A percentile compares a stretch with the other conserved stretches of the same genome.
These are phyloP conservation scores for Cephus rjabovi DNA, from an alignment of 2,888 invertebrate species.

Conservation along the genomic window DNA sequence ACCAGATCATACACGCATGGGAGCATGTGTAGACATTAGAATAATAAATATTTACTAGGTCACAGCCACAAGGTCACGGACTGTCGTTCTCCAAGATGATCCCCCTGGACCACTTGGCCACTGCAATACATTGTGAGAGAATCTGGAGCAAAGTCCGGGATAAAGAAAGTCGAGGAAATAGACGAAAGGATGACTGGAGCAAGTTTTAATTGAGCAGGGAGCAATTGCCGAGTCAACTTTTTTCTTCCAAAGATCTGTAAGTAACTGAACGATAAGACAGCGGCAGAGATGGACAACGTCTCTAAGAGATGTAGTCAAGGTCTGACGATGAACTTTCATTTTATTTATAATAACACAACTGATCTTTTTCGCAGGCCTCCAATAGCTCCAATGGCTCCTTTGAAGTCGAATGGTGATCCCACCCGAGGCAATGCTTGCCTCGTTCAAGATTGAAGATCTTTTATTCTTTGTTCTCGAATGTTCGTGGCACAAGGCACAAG, in stretches of 20 bases:
- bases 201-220: neutral
- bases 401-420: neutral
- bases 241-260: neutral
- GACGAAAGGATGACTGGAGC: neutral
- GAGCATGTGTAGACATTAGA: neutral
- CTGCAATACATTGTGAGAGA: neutral
- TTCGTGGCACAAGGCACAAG: neutral
- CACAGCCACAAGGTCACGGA: constrained; percentile 22
- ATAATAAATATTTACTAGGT: constrained; percentile 15
- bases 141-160: constrained; percentile 10
- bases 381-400: neutral
- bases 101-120: neutral
- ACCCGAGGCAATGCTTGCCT: neutral
- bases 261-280: neutral
- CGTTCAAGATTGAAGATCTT: neutral
- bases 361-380: neutral
- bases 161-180: neutral
- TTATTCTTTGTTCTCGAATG: neutral
- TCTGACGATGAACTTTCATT: neutral
- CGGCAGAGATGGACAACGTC: neutral
- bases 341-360: neutral
- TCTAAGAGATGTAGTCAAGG: neutral
- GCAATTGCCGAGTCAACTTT: neutral
- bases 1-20: neutral
- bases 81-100: neutral